These are phyloP conservation scores for Liposcelis brunnea DNA, from an alignment of 2,888 invertebrate species.

Conservation along the genomic window DNA sequence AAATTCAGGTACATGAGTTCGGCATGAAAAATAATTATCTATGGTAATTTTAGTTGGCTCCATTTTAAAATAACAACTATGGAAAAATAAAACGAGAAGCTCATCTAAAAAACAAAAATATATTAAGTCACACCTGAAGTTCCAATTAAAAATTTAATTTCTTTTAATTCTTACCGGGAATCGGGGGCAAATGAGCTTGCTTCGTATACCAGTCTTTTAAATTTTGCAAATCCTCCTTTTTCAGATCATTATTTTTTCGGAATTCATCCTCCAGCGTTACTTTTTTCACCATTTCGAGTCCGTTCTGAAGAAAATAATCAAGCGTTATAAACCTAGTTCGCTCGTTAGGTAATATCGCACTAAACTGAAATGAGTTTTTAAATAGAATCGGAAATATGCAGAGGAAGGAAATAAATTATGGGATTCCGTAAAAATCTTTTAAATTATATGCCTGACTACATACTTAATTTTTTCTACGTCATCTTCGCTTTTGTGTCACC, in stretches of 20 bases:
- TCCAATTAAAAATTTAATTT: too few species aligned
- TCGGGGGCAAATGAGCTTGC: background rate
- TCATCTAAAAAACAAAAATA: conserved; percentile 18
- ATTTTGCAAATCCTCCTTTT: background rate
- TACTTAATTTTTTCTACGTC: too few species aligned
- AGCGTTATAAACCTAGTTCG: too few species aligned
- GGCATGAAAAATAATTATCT: conserved; percentile 13
- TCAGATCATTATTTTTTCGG: background rate
- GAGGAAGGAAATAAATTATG: too few species aligned
- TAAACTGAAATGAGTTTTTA: too few species aligned
- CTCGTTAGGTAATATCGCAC: too few species aligned
- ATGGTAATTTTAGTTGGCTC: conserved; percentile 13
- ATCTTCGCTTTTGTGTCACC: too few species aligned
- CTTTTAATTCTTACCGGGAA: conserved; percentile 7
- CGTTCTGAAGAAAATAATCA: too few species aligned
- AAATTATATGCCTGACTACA: too few species aligned
- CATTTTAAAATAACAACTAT: conserved; percentile 15
- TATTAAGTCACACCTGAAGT: too few species aligned
- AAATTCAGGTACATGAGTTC: conserved; percentile 14
- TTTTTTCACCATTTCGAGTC: conserved; percentile 1
- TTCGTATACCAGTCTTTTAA: background rate
- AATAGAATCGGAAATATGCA: too few species aligned
- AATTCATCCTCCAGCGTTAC: background rate
- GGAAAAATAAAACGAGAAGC: conserved; percentile 16
- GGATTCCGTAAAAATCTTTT: too few species aligned